Evolutionary conservation across 2,797 vertebrate species (phyloP), one percentile per base, ranked within the genome.

Genomic region (Phoeniculus purpureus): DNA sequence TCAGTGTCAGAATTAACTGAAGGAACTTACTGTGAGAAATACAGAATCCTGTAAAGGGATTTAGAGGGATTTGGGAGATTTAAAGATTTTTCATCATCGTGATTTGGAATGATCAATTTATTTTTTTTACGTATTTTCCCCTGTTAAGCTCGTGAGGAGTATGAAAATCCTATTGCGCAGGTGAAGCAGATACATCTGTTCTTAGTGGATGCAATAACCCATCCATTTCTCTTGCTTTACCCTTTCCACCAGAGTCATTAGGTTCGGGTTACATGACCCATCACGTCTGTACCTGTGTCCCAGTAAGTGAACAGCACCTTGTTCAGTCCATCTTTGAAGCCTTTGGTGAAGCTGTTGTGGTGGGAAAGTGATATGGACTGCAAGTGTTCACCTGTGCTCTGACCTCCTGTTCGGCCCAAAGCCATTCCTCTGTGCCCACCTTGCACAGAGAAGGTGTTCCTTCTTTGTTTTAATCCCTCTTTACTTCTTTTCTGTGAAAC

Each of bases 111-210:
- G 68, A 95, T 91, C 11, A 20, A 81, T 80, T 89, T 94, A 37
- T 80, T 91, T 70, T 87, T 85, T 81, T 31, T 92, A 76, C 66
- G 22, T 95, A 84, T 91, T 95, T 96, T 95, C 90, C 60, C 68
- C 88, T 66, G 68, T 87, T 94, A 93, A 89, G 64, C 82, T 89
- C 45, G 72, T 62, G 88, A 87, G 47, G 67, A 93, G 72, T 91
- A 95, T 37, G 73, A 92, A 93, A 94, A 95, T 96, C 94, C 90
- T 94, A 67, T 92, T 89, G 94, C 71, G 62, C 77, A n/a, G n/a
- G 20, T 89, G 78, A 89, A 91, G 80, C 25, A 85, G 91, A 77
- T 62, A 67, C 76, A 92, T 91, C 72, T 80, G 31, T n/a, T 82
- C 47, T 48, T 29, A 59, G 51, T 58, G 58, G 72, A 56, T 66